Evolutionary conservation across 2,888 invertebrate species (phyloP).

Genomic region (Arrhopalites spinosus): DNA sequence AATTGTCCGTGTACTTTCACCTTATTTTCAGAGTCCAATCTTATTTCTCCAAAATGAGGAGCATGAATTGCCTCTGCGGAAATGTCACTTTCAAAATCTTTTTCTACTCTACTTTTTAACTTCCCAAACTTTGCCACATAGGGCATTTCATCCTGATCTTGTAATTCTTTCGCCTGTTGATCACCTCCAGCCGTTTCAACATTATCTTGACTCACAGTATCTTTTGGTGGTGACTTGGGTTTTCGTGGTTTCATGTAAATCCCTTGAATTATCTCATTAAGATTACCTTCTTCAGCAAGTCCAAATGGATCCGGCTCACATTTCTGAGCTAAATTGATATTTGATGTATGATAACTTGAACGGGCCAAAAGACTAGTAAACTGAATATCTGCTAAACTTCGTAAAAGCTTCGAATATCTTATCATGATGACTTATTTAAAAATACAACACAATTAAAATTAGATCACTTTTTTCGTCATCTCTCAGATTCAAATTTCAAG

Average conservation of each 20-base stretch:
- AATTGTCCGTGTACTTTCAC: constrained; percentile 30
- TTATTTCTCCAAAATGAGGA: constrained; percentile 37
- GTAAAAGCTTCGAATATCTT: background rate
- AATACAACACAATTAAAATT: too few relatives aligned
- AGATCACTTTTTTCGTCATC: too few relatives aligned
- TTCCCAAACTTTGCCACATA: constrained; percentile 16
- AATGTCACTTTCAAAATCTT: background rate
- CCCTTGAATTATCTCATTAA: constrained; percentile 13
- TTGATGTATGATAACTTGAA: background rate
- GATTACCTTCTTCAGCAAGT: constrained; percentile 1
- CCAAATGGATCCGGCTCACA: constrained; percentile 27
- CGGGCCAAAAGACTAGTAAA: background rate
- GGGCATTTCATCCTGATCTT: background rate
- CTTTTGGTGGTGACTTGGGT: background rate
- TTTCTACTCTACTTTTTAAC: constrained; percentile 14
- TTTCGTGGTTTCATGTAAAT: constrained; percentile 3
- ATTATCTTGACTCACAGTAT: background rate
- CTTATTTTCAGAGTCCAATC: constrained; percentile 40
- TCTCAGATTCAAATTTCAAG: too few relatives aligned
- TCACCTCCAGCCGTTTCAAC: background rate
- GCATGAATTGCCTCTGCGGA: constrained; percentile 18
- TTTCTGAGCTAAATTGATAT: background rate
- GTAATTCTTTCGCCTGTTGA: background rate
- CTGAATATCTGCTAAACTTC: background rate
- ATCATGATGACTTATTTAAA: too few relatives aligned